Evolutionary conservation across 1,140 invertebrate species (phyloP).

Genomic region (Notospermus geniculatus): DNA sequence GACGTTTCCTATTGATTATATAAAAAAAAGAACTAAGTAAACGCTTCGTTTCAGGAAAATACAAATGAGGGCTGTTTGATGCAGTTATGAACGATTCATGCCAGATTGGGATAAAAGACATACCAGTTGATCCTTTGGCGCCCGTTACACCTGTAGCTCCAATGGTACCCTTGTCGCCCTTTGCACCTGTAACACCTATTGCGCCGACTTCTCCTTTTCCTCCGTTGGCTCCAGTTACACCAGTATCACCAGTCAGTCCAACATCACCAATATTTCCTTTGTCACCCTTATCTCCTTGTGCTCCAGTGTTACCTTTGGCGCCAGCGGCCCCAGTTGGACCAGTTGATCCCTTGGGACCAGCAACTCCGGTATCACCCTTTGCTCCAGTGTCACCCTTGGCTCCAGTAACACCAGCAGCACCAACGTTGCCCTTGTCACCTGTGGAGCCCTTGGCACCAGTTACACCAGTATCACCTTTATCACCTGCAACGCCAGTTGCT

Average conservation of each 20-base stretch:
- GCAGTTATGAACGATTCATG: too few species aligned
- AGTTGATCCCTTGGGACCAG: not conserved
- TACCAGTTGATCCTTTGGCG: too few species aligned
- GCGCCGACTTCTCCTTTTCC: constrained; percentile 6
- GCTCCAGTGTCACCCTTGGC: not conserved
- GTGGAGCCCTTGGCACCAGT: too few species aligned
- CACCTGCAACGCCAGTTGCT: constrained; percentile 9
- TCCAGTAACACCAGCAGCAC: constrained; percentile 12
- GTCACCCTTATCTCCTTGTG: not conserved
- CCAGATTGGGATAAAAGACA: too few species aligned
- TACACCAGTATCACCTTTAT: constrained; percentile 7
- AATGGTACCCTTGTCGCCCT: not conserved
- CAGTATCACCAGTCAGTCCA: constrained; percentile 9
- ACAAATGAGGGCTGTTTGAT: too few species aligned
- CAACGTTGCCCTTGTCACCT: constrained; percentile 8
- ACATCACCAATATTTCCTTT: constrained; percentile 6
- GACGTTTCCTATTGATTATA: too few species aligned
- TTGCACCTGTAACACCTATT: constrained; percentile 1
- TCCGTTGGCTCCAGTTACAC: constrained; percentile 13
- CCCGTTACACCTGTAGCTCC: constrained; percentile 9
- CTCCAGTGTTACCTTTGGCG: constrained; percentile 5
- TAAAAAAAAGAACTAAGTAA: too few species aligned
- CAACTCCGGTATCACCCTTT: constrained; percentile 10
- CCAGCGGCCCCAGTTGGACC: constrained; percentile 5
- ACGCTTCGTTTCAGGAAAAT: too few species aligned